Conservation (phyloP, 2,888 invertebrate genomes). For the Conchocele bisecta region DNA sequence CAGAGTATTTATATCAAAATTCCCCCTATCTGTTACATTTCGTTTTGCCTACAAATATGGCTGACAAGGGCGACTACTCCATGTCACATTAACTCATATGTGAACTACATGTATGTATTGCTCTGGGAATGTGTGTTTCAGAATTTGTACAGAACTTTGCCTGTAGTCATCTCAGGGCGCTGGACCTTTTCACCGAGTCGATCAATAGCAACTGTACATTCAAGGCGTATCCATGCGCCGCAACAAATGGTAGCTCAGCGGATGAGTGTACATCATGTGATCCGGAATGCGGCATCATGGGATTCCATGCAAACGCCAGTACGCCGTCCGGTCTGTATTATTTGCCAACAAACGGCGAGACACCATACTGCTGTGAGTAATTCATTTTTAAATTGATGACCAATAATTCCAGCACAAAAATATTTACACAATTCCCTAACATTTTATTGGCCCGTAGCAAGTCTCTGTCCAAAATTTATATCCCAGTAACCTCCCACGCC, state of each 20-base stretch:
- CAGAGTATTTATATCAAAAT: too few species aligned
- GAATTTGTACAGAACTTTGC: slow-evolving; percentile 84
- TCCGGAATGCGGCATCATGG: slow-evolving; percentile 55
- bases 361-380: slow-evolving; percentile 28
- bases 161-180: slow-evolving; percentile 93
- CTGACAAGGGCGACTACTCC: too few species aligned
- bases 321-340: slow-evolving; percentile 20
- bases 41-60: too few species aligned
- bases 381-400: too few species aligned
- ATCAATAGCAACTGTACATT: slow-evolving; percentile 89
- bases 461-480: too few species aligned
- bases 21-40: too few species aligned
- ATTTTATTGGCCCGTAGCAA: too few species aligned
- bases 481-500: too few species aligned
- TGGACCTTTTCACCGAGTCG: slow-evolving; percentile 92
- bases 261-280: slow-evolving; percentile 41
- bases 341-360: slow-evolving; percentile 12
- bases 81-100: too few species aligned
- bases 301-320: slow-evolving; percentile 38
- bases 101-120: too few species aligned
- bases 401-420: too few species aligned
- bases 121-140: slow-evolving; percentile 44
- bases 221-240: slow-evolving; percentile 89
- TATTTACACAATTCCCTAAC: too few species aligned
- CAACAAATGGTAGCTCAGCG: not conserved